Percentiles rank a stretch among this genome's conserved stretches.
These are phyloP conservation scores for Nasua narica DNA, from an alignment of 2,797 vertebrate species.

Conservation along the genomic window DNA sequence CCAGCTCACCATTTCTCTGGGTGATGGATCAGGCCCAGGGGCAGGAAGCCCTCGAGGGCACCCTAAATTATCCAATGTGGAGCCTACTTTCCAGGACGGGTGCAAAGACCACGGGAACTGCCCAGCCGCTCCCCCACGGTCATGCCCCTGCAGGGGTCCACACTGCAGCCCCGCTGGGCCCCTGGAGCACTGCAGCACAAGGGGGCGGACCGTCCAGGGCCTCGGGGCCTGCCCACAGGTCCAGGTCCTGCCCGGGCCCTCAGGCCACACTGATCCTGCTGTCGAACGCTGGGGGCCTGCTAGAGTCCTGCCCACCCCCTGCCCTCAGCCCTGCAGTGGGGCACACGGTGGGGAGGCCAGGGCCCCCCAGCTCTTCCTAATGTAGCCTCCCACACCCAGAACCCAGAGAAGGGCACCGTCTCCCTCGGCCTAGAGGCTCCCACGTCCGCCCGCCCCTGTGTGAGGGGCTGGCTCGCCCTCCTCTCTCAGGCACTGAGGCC, in stretches of 20 bases:
- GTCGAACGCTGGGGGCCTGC: neutral
- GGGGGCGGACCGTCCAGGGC: neutral
- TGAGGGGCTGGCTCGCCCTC: neutral
- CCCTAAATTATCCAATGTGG: accelerated
- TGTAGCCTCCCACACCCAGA: no score
- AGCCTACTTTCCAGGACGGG: neutral
- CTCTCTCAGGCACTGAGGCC: neutral
- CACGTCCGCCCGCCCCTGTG: neutral
- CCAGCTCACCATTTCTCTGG: neutral
- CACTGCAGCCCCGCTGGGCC: accelerated
- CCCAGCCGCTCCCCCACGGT: no score
- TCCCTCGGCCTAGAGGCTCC: neutral
- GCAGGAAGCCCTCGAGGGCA: neutral
- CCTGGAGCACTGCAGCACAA: accelerated
- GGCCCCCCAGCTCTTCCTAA: neutral
- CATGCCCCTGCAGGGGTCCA: accelerated
- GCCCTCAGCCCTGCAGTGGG: neutral
- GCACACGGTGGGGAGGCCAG: neutral
- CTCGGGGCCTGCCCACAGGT: neutral
- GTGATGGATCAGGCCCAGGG: neutral
- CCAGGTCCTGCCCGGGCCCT: neutral
- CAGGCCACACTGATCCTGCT: neutral
- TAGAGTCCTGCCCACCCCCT: neutral
- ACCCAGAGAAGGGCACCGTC: neutral
- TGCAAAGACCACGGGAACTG: accelerated